phyloP scores from a whole-genome alignment of 2,888 invertebrate genomes.

The Coleophora deauratella region DNA sequence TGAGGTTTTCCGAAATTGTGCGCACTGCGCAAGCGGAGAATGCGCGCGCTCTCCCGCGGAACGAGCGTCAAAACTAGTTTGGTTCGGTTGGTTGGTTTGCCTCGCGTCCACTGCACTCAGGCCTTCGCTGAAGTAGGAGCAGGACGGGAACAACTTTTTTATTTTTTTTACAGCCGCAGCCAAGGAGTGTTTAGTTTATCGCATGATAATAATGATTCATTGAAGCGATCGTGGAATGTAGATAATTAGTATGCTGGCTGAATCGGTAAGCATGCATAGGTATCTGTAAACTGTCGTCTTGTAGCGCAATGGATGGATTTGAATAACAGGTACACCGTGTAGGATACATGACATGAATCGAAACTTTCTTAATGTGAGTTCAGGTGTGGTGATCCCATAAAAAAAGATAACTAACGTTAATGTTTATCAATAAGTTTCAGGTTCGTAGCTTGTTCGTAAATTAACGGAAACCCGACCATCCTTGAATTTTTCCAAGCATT shows the following conservation, averaged over 20 bases:
- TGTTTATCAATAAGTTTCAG: too few species aligned
- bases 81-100: conserved; percentile 16
- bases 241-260: conserved; percentile 10
- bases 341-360: too few species aligned
- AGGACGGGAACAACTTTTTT: conserved; percentile 2
- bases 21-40: conserved; percentile 7
- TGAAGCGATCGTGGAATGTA: conserved; percentile 6
- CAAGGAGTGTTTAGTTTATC: conserved; percentile 13
- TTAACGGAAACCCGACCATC: not conserved
- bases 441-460: too few species aligned
- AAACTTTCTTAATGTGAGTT: too few species aligned
- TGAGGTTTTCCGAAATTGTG: conserved; percentile 5
- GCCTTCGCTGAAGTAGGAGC: conserved; percentile 1
- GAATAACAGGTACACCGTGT: too few species aligned
- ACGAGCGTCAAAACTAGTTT: conserved; percentile 26
- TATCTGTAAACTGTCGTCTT: too few species aligned
- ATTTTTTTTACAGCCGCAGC: conserved; percentile 5
- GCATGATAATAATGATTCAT: conserved; percentile 20
- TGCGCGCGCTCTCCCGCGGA: conserved; percentile 19
- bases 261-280: not conserved
- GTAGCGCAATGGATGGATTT: not conserved
- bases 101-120: conserved; percentile 2
- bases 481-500: too few species aligned
- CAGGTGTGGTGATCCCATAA: too few species aligned
- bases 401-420: too few species aligned